Evolutionary conservation across 2,888 invertebrate genomes (phyloP).

Genomic region (Laothoe populi): DNA sequence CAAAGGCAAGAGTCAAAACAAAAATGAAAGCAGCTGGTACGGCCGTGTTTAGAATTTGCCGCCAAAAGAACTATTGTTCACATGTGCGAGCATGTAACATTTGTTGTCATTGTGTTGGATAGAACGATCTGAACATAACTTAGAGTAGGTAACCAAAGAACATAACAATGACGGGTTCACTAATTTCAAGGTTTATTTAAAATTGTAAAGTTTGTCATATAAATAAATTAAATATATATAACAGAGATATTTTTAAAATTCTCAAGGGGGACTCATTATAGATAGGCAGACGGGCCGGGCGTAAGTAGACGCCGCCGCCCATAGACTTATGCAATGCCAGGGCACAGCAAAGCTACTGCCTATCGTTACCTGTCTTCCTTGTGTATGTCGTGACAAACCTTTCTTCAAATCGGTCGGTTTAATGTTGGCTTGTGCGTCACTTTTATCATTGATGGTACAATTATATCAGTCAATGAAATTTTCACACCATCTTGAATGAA

Average conservation of each 20-base stretch:
- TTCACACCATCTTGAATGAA: slow-evolving; percentile 15
- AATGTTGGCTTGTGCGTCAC: neutral
- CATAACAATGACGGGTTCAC: slow-evolving; percentile 23
- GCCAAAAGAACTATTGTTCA: slow-evolving; percentile 26
- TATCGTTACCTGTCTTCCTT: no score
- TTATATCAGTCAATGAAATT: slow-evolving; percentile 9
- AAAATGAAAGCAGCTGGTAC: slow-evolving; percentile 13
- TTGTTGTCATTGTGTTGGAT: slow-evolving; percentile 27
- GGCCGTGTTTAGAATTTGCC: slow-evolving; percentile 21
- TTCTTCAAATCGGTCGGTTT: neutral
- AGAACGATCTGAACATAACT: slow-evolving; percentile 10
- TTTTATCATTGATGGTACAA: neutral
- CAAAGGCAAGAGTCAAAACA: slow-evolving; percentile 15
- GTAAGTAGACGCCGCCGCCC: no score
- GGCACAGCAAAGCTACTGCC: no score
- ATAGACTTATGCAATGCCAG: no score
- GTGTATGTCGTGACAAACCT: neutral
- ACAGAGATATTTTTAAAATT: no score
- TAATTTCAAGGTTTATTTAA: slow-evolving; percentile 1
- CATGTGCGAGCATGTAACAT: slow-evolving; percentile 24
- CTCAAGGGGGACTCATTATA: no score
- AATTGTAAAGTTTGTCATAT: neutral
- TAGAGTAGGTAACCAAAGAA: no score
- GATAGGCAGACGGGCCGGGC: no score
- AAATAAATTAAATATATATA: no score